Percentiles rank a stretch among this genome's conserved stretches.
phyloP scores from a whole-genome alignment of 2,797 vertebrate genomes.

The Borostomias antarcticus region DNA sequence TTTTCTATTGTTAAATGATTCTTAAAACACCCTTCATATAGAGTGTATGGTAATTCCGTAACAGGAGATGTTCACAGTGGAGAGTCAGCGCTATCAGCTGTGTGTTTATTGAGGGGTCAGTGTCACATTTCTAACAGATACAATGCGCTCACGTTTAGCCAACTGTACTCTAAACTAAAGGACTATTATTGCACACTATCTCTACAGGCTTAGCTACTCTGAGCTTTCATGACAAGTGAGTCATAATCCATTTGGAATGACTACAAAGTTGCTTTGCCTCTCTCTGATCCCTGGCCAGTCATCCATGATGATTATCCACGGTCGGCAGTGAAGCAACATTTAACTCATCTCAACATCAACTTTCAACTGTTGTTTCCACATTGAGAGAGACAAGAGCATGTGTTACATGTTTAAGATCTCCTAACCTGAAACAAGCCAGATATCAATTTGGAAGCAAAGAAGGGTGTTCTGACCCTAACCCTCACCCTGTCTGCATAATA shows the following conservation, averaged over 20 bases:
- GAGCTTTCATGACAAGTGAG: slow-evolving; percentile 2
- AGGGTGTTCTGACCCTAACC: too few relatives aligned
- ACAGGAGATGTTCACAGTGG: neutral
- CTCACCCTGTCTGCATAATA: too few relatives aligned
- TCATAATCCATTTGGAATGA: neutral
- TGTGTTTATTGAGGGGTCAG: slow-evolving; percentile 5
- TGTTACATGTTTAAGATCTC: neutral
- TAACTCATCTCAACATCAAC: neutral
- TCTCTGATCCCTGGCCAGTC: neutral
- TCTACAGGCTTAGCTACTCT: neutral
- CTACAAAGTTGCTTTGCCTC: neutral
- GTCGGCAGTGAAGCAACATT: neutral
- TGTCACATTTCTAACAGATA: slow-evolving; percentile 6
- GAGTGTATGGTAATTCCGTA: neutral
- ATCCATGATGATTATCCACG: neutral
- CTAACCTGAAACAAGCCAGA: neutral
- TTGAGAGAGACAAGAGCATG: neutral
- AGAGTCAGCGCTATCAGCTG: neutral
- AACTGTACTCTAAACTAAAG: neutral
- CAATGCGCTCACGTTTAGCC: neutral
- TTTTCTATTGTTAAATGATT: too few relatives aligned
- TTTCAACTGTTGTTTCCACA: neutral
- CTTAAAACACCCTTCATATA: neutral
- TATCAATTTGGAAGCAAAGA: neutral
- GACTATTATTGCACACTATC: neutral